phyloP scores from a whole-genome alignment of 2,113 vertebrate species.

The human (Homo sapiens) region GRCh38 chr18:67111501-67112000 shows the following conservation, averaged over 20 bases:
- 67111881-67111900: not conserved
- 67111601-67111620: not conserved
- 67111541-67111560: slow-evolving; percentile 60
- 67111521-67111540: slow-evolving; percentile 65
- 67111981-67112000: too few species aligned
- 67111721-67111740: not conserved
- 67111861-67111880: not conserved
- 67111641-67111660: not conserved
- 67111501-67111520: slow-evolving; percentile 21
- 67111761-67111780: not conserved
- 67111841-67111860: not conserved
- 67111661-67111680: not conserved
- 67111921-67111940: not conserved
- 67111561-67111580: slow-evolving; percentile 61
- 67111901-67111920: not conserved
- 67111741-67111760: not conserved
- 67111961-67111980: too few species aligned
- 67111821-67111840: not conserved
- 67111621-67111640: not conserved
- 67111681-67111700: not conserved
- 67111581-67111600: slow-evolving; percentile 12
- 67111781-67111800: not conserved
- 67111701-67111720: not conserved
- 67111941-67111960: not conserved
- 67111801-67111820: not conserved